A percentile compares a stretch with the other conserved stretches of the same genome.
These are phyloP conservation scores for Carassius carassius DNA, from an alignment of 2,113 vertebrate species.

Conservation along the genomic window DNA sequence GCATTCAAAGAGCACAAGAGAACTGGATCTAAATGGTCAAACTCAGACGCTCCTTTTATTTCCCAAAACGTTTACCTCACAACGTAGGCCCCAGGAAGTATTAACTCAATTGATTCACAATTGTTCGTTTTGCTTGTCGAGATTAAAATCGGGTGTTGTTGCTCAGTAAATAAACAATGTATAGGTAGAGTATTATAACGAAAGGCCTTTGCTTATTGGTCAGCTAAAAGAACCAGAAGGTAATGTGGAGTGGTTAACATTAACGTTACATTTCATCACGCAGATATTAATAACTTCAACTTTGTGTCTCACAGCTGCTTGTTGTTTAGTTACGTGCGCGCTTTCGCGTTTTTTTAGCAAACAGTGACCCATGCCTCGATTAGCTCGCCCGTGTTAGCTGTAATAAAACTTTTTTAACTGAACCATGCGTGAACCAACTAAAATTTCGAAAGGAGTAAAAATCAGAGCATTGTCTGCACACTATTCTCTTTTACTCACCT, in stretches of 20 bases:
- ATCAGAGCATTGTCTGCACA: too few species aligned
- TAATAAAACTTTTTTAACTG: not conserved
- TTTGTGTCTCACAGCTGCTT: too few species aligned
- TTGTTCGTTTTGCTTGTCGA: not conserved
- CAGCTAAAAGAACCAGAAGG: not conserved
- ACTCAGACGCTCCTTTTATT: not conserved
- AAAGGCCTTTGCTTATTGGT: constrained; percentile 26
- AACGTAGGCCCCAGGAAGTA: not conserved
- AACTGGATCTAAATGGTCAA: not conserved
- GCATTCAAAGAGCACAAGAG: not conserved
- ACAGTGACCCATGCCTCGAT: not conserved
- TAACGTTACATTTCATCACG: not conserved
- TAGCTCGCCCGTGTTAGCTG: not conserved
- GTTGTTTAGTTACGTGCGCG: not conserved
- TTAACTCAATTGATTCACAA: not conserved
- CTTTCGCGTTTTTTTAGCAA: not conserved
- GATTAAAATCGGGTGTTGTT: not conserved
- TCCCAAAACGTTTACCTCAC: not conserved
- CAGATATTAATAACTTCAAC: not conserved
- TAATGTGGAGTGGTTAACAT: not conserved
- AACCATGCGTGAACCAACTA: not conserved
- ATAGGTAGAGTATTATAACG: not conserved
- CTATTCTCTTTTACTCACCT: constrained; percentile 37
- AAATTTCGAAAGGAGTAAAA: not conserved
- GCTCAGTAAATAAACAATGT: not conserved